phyloP scores from a whole-genome alignment of 2,797 vertebrate species.

The Epinephelus malabaricus region DNA sequence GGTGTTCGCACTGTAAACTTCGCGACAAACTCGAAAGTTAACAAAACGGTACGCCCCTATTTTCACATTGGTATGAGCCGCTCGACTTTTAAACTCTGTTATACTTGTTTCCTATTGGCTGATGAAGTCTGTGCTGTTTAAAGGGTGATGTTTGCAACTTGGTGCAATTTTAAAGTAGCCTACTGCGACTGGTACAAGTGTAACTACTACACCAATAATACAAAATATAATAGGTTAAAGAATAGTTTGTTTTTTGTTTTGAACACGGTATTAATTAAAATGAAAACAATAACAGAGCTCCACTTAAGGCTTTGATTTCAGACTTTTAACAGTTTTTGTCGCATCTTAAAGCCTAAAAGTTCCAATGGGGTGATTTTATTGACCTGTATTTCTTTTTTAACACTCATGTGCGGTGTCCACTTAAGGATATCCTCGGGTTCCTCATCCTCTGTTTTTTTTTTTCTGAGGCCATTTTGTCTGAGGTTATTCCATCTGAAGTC shows the following conservation, averaged over 20 bases:
- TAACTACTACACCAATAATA: too few species aligned
- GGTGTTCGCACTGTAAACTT: rapidly evolving
- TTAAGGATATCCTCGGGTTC: too few species aligned
- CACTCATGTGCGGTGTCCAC: too few species aligned
- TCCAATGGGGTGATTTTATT: background rate
- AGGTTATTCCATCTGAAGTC: too few species aligned
- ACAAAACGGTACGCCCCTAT: background rate
- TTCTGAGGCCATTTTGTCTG: too few species aligned
- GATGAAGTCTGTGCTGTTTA: background rate
- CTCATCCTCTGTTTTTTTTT: too few species aligned
- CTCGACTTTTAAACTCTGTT: conserved; percentile 73
- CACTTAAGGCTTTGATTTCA: background rate
- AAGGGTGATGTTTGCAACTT: conserved; percentile 10
- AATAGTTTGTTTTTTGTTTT: background rate
- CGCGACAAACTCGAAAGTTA: background rate
- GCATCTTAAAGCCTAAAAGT: background rate
- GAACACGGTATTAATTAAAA: background rate
- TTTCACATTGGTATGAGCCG: conserved; percentile 60
- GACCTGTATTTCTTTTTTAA: background rate
- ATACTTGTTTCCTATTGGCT: conserved; percentile 70
- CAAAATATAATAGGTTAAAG: background rate
- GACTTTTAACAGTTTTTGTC: background rate
- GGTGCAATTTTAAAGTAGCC: background rate
- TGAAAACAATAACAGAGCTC: background rate
- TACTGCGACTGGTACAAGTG: background rate